phyloP scores from a whole-genome alignment of 2,888 invertebrate genomes.

The Eugnorisma glareosa region DNA sequence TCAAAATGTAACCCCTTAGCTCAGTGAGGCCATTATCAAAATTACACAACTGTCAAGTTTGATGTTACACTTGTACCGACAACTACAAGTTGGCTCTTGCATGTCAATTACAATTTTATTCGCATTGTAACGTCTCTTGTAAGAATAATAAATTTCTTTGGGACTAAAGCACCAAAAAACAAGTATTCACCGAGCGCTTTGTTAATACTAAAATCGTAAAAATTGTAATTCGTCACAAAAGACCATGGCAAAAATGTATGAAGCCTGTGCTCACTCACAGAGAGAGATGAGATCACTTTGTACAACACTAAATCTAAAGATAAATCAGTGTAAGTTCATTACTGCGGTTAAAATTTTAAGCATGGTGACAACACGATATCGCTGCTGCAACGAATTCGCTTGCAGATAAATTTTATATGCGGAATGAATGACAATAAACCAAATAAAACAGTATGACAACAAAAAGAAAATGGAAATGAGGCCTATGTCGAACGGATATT shows the following conservation, averaged over 20 bases:
- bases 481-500: not conserved
- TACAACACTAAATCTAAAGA: too few species aligned
- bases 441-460: not conserved
- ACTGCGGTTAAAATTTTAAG: not conserved
- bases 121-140: not conserved
- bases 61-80: too few species aligned
- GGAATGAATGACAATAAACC: slow-evolving; percentile 17
- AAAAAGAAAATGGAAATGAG: not conserved
- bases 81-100: not conserved
- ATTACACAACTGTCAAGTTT: not conserved
- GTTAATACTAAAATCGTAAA: not conserved
- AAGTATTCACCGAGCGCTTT: not conserved
- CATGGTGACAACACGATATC: slow-evolving; percentile 54
- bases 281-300: too few species aligned
- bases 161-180: not conserved
- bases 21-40: not conserved
- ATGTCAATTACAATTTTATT: not conserved
- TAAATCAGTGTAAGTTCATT: not conserved
- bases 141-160: not conserved
- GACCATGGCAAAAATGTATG: too few species aligned
- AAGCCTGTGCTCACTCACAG: too few species aligned
- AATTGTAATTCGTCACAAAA: slow-evolving; percentile 39
- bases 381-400: slow-evolving; percentile 51
- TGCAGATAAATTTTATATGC: slow-evolving; percentile 21
- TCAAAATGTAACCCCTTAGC: not conserved